Conservation (phyloP, 2,113 vertebrate species). For the Corythornis cristatus region DNA sequence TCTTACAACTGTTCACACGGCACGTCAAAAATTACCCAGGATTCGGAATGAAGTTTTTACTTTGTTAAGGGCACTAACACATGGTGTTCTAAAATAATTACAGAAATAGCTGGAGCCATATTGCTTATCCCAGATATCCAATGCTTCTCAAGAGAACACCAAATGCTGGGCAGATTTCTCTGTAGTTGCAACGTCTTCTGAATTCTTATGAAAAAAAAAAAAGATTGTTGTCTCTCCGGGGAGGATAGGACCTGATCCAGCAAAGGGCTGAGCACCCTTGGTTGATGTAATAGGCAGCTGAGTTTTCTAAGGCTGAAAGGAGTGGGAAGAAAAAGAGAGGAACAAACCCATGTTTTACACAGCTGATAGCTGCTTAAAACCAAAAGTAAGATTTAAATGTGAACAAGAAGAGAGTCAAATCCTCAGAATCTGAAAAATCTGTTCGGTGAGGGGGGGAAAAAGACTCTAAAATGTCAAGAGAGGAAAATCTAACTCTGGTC, state of each 20-base stretch:
- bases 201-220: background rate
- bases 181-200: background rate
- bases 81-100: slow-evolving; percentile 30
- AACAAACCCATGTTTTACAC: background rate
- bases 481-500: background rate
- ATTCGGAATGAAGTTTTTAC: background rate
- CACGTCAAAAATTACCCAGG: background rate
- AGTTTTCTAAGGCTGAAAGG: background rate
- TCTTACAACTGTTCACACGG: background rate
- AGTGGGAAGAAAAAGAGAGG: background rate
- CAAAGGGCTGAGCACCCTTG: background rate
- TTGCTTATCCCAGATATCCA: slow-evolving; percentile 36
- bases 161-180: background rate
- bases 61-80: slow-evolving; percentile 19
- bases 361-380: background rate
- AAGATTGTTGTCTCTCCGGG: background rate
- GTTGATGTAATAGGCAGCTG: background rate
- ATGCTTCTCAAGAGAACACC: background rate
- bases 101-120: slow-evolving; percentile 49
- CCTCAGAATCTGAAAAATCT: background rate
- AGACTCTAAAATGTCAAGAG: background rate
- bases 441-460: background rate
- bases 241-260: background rate
- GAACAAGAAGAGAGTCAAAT: background rate
- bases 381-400: background rate